These are phyloP conservation scores for Gallinago media DNA, from an alignment of 2,113 vertebrate genomes.

Conservation along the genomic window DNA sequence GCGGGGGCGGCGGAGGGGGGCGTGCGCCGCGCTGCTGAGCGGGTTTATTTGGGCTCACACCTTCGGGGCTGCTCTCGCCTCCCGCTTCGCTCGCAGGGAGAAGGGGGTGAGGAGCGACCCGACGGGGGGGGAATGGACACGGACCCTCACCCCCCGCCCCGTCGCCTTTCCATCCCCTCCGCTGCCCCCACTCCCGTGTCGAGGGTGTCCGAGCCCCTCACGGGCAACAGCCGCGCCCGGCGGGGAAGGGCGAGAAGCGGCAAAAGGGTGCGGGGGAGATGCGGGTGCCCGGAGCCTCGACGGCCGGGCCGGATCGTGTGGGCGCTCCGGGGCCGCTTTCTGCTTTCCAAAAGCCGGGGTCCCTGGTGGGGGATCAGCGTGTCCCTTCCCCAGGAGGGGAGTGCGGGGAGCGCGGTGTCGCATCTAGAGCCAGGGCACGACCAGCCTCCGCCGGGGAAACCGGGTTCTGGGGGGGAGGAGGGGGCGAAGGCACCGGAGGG, in stretches of 20 bases:
- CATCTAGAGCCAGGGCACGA: background rate
- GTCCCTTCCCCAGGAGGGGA: background rate
- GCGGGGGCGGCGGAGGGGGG: slow-evolving; percentile 61
- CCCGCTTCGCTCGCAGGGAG: background rate
- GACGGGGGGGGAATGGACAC: background rate
- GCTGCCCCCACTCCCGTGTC: background rate
- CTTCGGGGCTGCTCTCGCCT: background rate
- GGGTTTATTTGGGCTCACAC: slow-evolving; percentile 9
- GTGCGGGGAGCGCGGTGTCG: background rate
- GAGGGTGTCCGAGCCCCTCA: background rate
- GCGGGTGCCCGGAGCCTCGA: background rate
- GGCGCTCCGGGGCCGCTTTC: background rate
- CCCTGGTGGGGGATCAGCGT: background rate
- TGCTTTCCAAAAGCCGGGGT: background rate
- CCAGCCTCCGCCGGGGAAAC: background rate
- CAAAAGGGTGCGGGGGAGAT: background rate
- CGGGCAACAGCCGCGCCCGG: background rate
- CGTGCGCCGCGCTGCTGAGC: background rate
- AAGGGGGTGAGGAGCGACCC: background rate
- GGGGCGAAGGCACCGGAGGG: fast-evolving
- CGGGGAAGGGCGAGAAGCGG: background rate
- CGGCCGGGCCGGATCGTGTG: background rate
- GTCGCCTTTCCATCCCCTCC: background rate
- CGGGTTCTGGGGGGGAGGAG: background rate
- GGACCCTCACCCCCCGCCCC: background rate